Percentiles rank a stretch among this genome's conserved stretches.
phyloP scores from a whole-genome alignment of 2,888 invertebrate species.

The Pachycephus smyrnensis region DNA sequence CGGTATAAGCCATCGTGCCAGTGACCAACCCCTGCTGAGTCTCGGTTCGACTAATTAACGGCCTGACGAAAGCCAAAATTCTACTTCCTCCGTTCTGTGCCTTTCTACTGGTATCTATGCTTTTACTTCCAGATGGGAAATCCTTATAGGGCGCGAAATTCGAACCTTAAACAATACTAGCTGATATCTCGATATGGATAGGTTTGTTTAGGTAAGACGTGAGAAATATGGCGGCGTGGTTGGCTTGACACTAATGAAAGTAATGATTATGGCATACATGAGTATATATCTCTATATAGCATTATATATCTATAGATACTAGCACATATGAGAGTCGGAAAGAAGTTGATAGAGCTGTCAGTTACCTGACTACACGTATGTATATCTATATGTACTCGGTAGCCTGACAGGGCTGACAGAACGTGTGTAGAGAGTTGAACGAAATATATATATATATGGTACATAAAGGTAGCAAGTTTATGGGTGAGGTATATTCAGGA shows the following conservation, averaged over 20 bases:
- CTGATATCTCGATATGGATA: background rate
- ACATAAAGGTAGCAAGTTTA: background rate
- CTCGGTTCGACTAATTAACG: conserved; percentile 54
- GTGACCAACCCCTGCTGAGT: conserved; percentile 28
- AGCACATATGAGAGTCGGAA: conserved; percentile 31
- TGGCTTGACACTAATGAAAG: background rate
- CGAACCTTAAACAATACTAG: background rate
- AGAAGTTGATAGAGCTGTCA: conserved; percentile 41
- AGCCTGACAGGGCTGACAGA: conserved; percentile 51
- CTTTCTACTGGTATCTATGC: background rate
- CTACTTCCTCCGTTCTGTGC: conserved; percentile 41
- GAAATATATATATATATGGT: conserved; percentile 17
- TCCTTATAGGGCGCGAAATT: conserved; percentile 13
- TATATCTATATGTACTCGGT: conserved; percentile 49
- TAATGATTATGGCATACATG: background rate
- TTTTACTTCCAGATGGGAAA: conserved; percentile 26
- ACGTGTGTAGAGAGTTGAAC: conserved; percentile 14
- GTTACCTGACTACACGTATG: conserved; percentile 28
- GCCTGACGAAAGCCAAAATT: conserved; percentile 56
- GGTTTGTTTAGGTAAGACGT: background rate
- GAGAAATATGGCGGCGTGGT: background rate
- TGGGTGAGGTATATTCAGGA: background rate
- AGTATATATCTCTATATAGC: background rate
- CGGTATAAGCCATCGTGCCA: conserved; percentile 6
- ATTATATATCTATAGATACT: background rate